phyloP scores from a whole-genome alignment of 1,140 invertebrate genomes.

The Fopius arisanus region DNA sequence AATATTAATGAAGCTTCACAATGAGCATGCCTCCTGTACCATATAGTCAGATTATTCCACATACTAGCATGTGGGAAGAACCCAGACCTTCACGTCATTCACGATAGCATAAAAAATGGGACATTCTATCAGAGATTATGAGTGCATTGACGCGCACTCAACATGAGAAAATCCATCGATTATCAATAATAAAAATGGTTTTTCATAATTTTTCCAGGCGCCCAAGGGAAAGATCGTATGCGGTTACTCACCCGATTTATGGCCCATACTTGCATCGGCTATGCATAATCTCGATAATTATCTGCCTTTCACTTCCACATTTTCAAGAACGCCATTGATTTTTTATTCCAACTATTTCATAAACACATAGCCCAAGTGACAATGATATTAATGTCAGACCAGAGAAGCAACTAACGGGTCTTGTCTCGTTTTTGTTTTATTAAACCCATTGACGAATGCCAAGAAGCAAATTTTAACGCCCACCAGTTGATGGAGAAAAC shows the following conservation, averaged over 20 bases:
- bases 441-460: background rate
- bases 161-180: background rate
- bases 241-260: background rate
- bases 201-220: background rate
- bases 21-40: background rate
- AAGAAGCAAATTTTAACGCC: constrained; percentile 4
- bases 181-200: background rate
- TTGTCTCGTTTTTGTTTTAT: background rate
- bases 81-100: constrained; percentile 12
- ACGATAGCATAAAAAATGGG: constrained; percentile 8
- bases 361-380: background rate
- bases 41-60: background rate
- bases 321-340: background rate
- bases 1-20: background rate
- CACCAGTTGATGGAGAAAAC: background rate
- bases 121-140: background rate
- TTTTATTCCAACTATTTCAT: background rate
- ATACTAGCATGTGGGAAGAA: background rate
- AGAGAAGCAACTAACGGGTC: background rate
- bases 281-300: background rate
- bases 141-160: background rate
- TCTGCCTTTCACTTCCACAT: constrained; percentile 1
- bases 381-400: background rate
- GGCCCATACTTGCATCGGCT: background rate
- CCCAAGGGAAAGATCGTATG: background rate